These are phyloP conservation scores for Proctacanthus coquilletti DNA, from an alignment of 1,140 invertebrate species.

Conservation along the genomic window DNA sequence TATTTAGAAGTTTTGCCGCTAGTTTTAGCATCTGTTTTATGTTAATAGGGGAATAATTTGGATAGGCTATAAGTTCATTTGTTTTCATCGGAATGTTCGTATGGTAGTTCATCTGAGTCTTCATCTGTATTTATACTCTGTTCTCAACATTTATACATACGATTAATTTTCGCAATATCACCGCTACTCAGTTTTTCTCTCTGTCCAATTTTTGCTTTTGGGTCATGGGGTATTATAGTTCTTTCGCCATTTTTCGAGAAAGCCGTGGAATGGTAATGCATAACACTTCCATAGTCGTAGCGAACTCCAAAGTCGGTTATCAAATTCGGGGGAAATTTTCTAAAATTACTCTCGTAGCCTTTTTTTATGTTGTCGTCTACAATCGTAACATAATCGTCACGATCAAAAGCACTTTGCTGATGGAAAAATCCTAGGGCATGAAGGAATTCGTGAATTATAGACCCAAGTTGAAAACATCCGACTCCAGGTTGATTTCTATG, in stretches of 20 bases:
- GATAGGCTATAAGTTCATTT: too few species aligned
- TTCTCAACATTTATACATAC: conserved; percentile 44
- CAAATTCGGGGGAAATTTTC: conserved; percentile 32
- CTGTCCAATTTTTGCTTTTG: conserved; percentile 38
- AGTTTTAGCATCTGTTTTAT: too few species aligned
- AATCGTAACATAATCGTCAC: conserved; percentile 41
- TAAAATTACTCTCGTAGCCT: conserved; percentile 35
- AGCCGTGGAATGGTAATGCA: conserved; percentile 59
- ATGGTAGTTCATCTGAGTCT: too few species aligned
- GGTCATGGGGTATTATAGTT: conserved; percentile 41
- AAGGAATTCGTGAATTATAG: conserved; percentile 50
- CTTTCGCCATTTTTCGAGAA: conserved; percentile 53
- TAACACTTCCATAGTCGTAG: conserved; percentile 54
- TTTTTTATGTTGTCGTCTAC: conserved; percentile 37
- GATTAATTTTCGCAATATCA: conserved; percentile 44
- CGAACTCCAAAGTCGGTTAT: conserved; percentile 33
- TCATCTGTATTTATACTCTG: too few species aligned
- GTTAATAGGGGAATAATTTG: too few species aligned
- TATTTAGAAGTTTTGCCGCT: too few species aligned
- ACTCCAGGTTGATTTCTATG: conserved; percentile 29
- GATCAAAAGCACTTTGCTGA: conserved; percentile 42
- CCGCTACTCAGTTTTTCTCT: conserved; percentile 42
- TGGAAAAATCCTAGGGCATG: conserved; percentile 45
- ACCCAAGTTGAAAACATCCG: conserved; percentile 37
- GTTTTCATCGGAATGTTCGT: too few species aligned